Evolutionary conservation across 2,113 vertebrate genomes (phyloP).

Genomic region (Brienomyrus brachyistius): DNA sequence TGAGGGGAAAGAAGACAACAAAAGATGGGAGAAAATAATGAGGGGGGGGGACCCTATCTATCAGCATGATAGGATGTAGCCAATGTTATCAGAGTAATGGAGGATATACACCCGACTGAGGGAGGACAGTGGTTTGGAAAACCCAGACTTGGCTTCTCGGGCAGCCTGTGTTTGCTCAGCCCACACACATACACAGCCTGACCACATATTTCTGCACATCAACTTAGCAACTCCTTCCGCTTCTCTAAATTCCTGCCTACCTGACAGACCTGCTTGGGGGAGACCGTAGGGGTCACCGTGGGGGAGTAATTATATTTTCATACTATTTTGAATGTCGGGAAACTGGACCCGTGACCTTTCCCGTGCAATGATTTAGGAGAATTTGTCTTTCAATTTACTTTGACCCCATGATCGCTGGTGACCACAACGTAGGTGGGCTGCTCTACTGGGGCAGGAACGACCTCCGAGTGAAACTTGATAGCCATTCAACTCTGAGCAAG

Average conservation of each 20-base stretch:
- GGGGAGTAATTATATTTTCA: not conserved
- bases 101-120: not conserved
- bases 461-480: not conserved
- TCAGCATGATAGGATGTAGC: not conserved
- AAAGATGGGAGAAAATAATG: not conserved
- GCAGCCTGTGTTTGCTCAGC: too few relatives aligned
- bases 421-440: not conserved
- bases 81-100: not conserved
- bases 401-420: not conserved
- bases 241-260: not conserved
- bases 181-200: not conserved
- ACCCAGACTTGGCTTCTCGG: not conserved
- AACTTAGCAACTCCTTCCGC: not conserved
- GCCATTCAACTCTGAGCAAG: not conserved
- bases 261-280: not conserved
- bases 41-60: not conserved
- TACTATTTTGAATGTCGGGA: not conserved
- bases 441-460: not conserved
- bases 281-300: not conserved
- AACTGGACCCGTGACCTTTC: not conserved
- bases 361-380: not conserved
- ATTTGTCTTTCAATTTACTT: not conserved
- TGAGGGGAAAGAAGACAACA: not conserved
- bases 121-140: not conserved
- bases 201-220: not conserved